Conservation (phyloP, 2,797 vertebrate species). For the Pangasius krempfi region DNA sequence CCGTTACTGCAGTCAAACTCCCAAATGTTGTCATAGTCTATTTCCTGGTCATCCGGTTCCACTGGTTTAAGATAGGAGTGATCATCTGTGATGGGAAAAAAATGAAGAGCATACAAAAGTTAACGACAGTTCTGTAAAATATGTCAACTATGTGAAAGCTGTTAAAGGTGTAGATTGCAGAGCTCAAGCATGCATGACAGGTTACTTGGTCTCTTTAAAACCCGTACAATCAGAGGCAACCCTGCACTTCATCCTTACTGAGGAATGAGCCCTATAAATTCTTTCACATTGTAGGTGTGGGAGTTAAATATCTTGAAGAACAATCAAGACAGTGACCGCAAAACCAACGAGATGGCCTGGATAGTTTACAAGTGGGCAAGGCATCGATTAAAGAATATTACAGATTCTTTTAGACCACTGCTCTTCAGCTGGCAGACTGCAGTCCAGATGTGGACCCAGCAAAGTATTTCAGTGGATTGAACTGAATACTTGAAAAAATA, state of each 20-base stretch:
- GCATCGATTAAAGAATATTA: not conserved
- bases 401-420: not conserved
- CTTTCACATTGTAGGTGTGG: not conserved
- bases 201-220: conserved; percentile 25
- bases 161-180: conserved; percentile 4
- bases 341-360: conserved; percentile 1
- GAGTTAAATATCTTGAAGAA: conserved; percentile 2
- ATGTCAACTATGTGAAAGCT: conserved; percentile 6
- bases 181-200: not conserved
- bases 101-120: conserved; percentile 51
- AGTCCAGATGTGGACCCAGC: not conserved
- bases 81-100: conserved; percentile 64
- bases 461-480: not conserved
- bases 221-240: not conserved
- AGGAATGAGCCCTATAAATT: conserved; percentile 7
- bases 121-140: not conserved
- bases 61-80: conserved; percentile 76
- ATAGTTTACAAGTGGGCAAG: not conserved
- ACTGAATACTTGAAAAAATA: not conserved
- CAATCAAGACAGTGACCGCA: not conserved
- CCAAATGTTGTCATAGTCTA: conserved; percentile 87
- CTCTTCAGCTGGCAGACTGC: not conserved
- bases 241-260: not conserved
- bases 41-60: conserved; percentile 82
- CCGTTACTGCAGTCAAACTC: conserved; percentile 71